Base-by-base conservation (phyloP, 2,113 vertebrate genomes). In the Anguilla rostrata region DNA sequence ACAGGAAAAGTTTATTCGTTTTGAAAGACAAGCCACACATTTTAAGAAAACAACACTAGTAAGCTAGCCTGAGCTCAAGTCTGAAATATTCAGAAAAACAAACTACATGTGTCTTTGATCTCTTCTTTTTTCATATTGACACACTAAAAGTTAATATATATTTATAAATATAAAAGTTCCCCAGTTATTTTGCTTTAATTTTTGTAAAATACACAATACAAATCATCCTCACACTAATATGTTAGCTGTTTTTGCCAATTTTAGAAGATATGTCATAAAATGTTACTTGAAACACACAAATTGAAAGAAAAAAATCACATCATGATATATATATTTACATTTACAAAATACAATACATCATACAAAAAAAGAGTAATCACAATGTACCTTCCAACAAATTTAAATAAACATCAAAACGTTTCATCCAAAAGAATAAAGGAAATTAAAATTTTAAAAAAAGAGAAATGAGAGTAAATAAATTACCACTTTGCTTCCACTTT, bases 21-120 rank as follows among this genome's bases (percentile, higher is more conserved):
- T 87, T 94, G 94, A 95, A 96, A 96, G 95, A 96, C 95, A 92
- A 95, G 94, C 95, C 95, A 96, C 95, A 95, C 92, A 94, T 92
- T 92, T 94, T 95, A 95, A 96, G 94, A 94, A 95, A 96, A 96
- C 94, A 92, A 95, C 95, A 96, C 95, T 94, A 96, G 95, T 94
- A 96, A 96, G 95, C 95, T 96, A 96, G 95, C 95, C 95, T 96
- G 95, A 96, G 95, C 95, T 94, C 93, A 95, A 94, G 94, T 96
- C 95, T 96, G 95, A 96, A 96, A 96, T 96, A 96, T 96, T 96
- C 95, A 96, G 95, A 95, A 95, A 95, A 95, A 92, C 92, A 94
- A 95, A 96, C 95, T 96, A 96, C 94, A 95, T 96, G 95, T 96
- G 95, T 96, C 95, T 93, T 93, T 93, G 93, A 95, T 95, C 95